These are phyloP conservation scores for Trichogramma pretiosum DNA, from an alignment of 1,140 invertebrate species.

Conservation along the genomic window DNA sequence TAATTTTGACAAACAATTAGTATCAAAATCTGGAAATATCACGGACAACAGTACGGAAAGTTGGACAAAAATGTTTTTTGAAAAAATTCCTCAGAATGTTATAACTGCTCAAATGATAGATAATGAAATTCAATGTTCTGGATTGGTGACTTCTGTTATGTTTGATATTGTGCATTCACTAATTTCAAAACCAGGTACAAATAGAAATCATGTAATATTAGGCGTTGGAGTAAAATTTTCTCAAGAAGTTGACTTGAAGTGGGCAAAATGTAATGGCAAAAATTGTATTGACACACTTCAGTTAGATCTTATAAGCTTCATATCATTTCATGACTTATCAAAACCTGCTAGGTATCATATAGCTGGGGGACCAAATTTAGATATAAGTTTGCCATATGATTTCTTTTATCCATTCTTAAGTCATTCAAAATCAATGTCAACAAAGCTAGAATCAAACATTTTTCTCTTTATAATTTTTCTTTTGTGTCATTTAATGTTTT, in stretches of 20 bases:
- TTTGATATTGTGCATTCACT: conserved; percentile 45
- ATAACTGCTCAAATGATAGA: conserved; percentile 26
- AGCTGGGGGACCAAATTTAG: conserved; percentile 51
- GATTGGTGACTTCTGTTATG: conserved; percentile 42
- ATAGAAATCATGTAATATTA: conserved; percentile 36
- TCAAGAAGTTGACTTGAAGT: conserved; percentile 29
- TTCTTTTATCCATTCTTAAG: conserved; percentile 62
- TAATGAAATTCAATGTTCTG: conserved; percentile 36
- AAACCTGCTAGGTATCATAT: conserved; percentile 45
- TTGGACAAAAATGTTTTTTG: conserved; percentile 48
- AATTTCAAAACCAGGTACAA: conserved; percentile 30
- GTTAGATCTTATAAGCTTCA: conserved; percentile 38
- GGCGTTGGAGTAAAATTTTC: conserved; percentile 34
- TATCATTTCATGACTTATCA: conserved; percentile 54
- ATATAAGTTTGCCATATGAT: conserved; percentile 56
- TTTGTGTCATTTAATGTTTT: background rate
- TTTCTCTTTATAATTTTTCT: background rate
- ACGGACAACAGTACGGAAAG: conserved; percentile 38
- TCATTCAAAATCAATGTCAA: conserved; percentile 17
- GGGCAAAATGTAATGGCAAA: conserved; percentile 28
- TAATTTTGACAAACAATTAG: conserved; percentile 34
- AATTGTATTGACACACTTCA: conserved; percentile 30
- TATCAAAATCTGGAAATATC: conserved; percentile 54
- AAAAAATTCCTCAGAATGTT: conserved; percentile 30
- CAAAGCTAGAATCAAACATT: no score